Conservation (phyloP, 2,113 vertebrate genomes). For the Fulica atra region DNA sequence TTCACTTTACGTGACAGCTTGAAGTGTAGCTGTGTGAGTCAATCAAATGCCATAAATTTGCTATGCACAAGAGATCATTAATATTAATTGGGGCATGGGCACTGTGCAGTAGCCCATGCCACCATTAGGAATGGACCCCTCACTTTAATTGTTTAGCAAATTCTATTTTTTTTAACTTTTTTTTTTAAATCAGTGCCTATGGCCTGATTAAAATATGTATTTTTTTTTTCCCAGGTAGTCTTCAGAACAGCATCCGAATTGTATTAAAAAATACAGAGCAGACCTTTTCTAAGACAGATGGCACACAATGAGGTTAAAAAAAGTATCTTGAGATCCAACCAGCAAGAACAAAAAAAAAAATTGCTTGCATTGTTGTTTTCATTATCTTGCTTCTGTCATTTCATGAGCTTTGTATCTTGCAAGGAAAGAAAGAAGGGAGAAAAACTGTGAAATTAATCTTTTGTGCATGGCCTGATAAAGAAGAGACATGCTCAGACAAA, state of each 20-base stretch:
- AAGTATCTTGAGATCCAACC: slow-evolving; percentile 91
- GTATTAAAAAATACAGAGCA: slow-evolving; percentile 84
- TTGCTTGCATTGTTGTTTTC: slow-evolving; percentile 99
- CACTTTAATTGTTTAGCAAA: slow-evolving; percentile 68
- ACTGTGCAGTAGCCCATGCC: slow-evolving; percentile 76
- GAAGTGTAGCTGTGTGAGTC: slow-evolving; percentile 79
- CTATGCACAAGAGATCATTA: slow-evolving; percentile 78
- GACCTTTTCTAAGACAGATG: slow-evolving; percentile 90
- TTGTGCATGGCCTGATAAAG: slow-evolving; percentile 98
- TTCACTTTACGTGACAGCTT: slow-evolving; percentile 78
- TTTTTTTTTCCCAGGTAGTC: slow-evolving; percentile 77
- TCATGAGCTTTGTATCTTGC: slow-evolving; percentile 96
- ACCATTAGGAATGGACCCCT: slow-evolving; percentile 73
- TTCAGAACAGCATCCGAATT: slow-evolving; percentile 77
- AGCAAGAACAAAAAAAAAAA: slow-evolving; percentile 91
- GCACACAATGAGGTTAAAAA: slow-evolving; percentile 86
- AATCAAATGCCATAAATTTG: slow-evolving; percentile 80
- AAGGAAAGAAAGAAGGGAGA: slow-evolving; percentile 91
- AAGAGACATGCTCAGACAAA: slow-evolving; percentile 99
- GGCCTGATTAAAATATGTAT: slow-evolving; percentile 73
- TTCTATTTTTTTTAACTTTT: neutral
- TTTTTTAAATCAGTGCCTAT: slow-evolving; percentile 30
- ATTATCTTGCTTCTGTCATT: slow-evolving; percentile 99
- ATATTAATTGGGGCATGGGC: slow-evolving; percentile 80
- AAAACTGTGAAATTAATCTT: slow-evolving; percentile 99